Evolutionary conservation across 2,888 invertebrate genomes (phyloP).

Genomic region (Mactromeris polynyma): DNA sequence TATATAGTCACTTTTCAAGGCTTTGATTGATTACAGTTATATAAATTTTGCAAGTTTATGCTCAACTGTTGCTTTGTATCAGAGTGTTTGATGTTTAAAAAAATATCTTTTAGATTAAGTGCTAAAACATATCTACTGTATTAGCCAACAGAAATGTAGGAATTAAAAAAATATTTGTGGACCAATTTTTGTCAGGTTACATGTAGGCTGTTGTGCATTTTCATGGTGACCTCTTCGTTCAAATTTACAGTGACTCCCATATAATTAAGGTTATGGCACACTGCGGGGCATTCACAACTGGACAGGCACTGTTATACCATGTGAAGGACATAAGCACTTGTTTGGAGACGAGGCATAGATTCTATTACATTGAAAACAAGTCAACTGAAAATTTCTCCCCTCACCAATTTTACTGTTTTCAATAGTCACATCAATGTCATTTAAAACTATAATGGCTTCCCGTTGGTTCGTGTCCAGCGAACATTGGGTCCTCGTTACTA

Average conservation of each 20-base stretch:
- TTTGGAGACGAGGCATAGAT: not conserved
- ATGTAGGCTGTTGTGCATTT: too few relatives aligned
- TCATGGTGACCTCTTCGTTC: too few relatives aligned
- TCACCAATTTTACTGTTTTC: not conserved
- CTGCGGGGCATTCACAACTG: not conserved
- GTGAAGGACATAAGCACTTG: not conserved
- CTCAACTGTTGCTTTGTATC: too few relatives aligned
- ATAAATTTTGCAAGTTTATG: too few relatives aligned
- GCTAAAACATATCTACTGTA: too few relatives aligned
- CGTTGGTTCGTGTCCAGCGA: conserved; percentile 12
- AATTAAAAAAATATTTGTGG: too few relatives aligned
- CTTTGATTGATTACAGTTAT: too few relatives aligned
- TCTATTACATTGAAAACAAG: not conserved
- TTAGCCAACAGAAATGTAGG: too few relatives aligned
- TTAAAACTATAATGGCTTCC: conserved; percentile 20
- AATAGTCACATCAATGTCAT: not conserved
- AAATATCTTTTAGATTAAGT: too few relatives aligned
- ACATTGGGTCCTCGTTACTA: not conserved
- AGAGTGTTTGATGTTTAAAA: too few relatives aligned
- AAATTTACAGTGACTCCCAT: not conserved
- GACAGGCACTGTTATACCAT: not conserved
- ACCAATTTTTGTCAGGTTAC: too few relatives aligned
- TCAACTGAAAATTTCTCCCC: not conserved
- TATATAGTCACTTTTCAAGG: too few relatives aligned
- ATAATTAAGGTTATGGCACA: not conserved